A percentile compares a stretch with the other conserved stretches of the same genome.
phyloP scores from a whole-genome alignment of 2,113 vertebrate genomes.

The Muntiacus reevesi region DNA sequence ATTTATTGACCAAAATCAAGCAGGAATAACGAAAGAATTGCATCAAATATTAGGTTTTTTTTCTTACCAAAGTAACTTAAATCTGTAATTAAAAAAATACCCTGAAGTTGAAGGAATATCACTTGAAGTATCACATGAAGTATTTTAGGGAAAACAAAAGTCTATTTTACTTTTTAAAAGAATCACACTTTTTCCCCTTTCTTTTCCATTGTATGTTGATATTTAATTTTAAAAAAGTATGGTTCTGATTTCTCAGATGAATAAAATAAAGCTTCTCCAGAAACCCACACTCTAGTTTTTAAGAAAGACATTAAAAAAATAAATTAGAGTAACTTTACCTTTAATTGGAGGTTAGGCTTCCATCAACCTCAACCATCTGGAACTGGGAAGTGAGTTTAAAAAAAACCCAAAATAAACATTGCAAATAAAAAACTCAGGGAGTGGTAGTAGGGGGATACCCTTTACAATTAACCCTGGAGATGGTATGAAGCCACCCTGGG shows the following conservation, averaged over 20 bases:
- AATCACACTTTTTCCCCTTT: background rate
- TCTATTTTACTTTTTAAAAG: background rate
- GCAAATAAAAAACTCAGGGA: background rate
- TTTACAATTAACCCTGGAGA: background rate
- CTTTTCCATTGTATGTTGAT: background rate
- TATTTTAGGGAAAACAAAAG: background rate
- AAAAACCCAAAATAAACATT: background rate
- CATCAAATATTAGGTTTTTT: background rate
- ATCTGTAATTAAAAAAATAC: background rate
- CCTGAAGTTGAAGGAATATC: background rate
- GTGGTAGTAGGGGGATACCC: too few species aligned
- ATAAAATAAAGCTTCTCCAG: slow-evolving; percentile 14
- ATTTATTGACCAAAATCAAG: background rate
- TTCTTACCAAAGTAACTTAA: background rate
- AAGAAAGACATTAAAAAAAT: background rate
- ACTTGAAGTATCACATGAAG: background rate
- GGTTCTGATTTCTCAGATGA: background rate
- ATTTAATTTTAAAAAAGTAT: background rate
- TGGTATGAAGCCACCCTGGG: background rate
- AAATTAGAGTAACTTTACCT: background rate
- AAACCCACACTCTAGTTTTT: background rate
- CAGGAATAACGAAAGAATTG: background rate
- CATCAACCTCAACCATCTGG: background rate
- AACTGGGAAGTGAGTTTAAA: background rate
- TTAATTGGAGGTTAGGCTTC: background rate